Conservation (phyloP, 2,113 vertebrate species). For the Macaca nemestrina region DNA sequence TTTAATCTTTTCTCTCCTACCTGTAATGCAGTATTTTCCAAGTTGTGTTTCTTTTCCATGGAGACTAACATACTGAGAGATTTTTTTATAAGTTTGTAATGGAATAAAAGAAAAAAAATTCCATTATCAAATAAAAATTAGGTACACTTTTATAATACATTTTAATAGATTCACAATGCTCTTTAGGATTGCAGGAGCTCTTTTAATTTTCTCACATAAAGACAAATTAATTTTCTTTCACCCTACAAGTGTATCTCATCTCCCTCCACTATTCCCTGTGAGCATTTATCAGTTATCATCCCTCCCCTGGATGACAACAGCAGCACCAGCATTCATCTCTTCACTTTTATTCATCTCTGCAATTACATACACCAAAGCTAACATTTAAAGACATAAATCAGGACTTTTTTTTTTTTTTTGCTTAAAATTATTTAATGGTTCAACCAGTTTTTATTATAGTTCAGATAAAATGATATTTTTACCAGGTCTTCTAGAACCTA, state of each 20-base stretch:
- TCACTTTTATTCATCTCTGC: not conserved
- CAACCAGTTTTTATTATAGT: not conserved
- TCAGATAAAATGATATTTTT: not conserved
- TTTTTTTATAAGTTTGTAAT: not conserved
- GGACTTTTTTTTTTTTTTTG: not conserved
- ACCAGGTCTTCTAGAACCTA: not conserved
- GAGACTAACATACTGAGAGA: not conserved
- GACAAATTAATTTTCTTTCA: not conserved
- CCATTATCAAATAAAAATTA: not conserved
- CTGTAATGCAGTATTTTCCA: not conserved
- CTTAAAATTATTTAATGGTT: not conserved
- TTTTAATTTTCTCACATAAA: not conserved
- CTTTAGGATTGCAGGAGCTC: not conserved
- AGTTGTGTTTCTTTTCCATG: not conserved
- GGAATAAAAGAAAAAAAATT: not conserved
- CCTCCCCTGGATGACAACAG: not conserved
- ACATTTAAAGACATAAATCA: not conserved
- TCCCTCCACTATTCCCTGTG: not conserved
- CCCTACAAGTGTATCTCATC: not conserved
- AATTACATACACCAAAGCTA: not conserved
- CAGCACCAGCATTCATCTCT: not conserved
- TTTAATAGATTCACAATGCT: not conserved
- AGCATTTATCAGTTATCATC: not conserved
- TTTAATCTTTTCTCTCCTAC: not conserved
- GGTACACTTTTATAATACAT: not conserved